phyloP scores from a whole-genome alignment of 2,113 vertebrate species.

The Mystacornis crossleyi region DNA sequence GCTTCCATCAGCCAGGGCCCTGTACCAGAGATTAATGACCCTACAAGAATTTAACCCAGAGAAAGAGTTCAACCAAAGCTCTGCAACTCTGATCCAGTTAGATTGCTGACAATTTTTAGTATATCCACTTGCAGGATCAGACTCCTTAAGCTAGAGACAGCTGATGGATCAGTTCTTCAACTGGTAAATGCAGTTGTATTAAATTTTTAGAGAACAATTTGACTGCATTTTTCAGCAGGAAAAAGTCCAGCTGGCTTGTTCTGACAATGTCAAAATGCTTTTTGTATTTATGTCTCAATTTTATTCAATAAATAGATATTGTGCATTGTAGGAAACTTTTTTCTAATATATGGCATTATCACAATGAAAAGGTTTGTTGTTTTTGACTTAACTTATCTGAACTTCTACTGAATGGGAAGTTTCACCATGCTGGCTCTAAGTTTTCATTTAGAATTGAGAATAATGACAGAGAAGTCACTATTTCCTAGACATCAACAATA shows the following conservation, averaged over 20 bases:
- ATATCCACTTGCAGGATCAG: not conserved
- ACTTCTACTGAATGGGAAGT: not conserved
- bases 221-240: not conserved
- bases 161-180: constrained; percentile 9
- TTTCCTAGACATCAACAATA: not conserved
- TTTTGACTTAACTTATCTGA: not conserved
- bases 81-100: not conserved
- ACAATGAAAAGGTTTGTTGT: not conserved
- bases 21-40: not conserved
- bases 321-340: not conserved
- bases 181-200: not conserved
- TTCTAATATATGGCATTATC: not conserved
- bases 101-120: not conserved
- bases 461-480: not conserved
- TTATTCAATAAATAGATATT: not conserved
- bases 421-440: not conserved
- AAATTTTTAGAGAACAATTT: not conserved
- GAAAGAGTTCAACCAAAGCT: not conserved
- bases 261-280: not conserved
- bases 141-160: not conserved
- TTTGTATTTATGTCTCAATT: not conserved
- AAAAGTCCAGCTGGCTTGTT: not conserved
- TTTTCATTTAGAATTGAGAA: not conserved
- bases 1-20: not conserved
- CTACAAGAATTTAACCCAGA: not conserved